Evolutionary conservation across 1,140 invertebrate genomes (phyloP).

Genomic region (Cydia strobilella): DNA sequence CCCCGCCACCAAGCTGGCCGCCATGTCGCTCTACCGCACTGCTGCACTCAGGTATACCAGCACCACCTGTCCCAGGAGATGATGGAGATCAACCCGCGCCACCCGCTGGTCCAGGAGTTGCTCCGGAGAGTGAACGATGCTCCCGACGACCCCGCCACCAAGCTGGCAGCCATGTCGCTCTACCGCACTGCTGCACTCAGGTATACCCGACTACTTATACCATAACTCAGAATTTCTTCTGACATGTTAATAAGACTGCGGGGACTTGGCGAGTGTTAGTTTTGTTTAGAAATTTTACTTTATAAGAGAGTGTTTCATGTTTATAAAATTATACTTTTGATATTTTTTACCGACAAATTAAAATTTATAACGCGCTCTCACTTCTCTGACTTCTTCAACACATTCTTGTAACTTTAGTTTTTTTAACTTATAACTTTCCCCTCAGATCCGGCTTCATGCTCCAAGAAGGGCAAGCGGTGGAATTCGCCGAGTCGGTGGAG

Average conservation of each 20-base stretch:
- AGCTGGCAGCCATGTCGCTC: slow-evolving; percentile 94
- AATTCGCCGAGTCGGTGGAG: slow-evolving; percentile 66
- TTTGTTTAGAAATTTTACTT: too few relatives aligned
- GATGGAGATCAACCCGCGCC: slow-evolving; percentile 98
- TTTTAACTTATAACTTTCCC: not conserved
- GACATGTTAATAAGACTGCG: too few relatives aligned
- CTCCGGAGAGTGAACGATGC: slow-evolving; percentile 91
- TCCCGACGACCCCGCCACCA: slow-evolving; percentile 89
- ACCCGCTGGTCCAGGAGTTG: slow-evolving; percentile 97
- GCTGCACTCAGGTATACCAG: slow-evolving; percentile 87
- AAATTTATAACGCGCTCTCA: too few relatives aligned
- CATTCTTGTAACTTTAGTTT: not conserved
- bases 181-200: slow-evolving; percentile 96
- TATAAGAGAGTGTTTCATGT: too few relatives aligned
- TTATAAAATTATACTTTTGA: too few relatives aligned
- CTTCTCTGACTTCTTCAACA: not conserved
- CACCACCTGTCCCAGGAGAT: slow-evolving; percentile 98
- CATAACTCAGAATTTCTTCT: too few relatives aligned
- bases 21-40: slow-evolving; percentile 95
- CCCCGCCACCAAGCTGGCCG: slow-evolving; percentile 91
- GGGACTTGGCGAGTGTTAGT: too few relatives aligned
- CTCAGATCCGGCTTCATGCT: slow-evolving; percentile 64
- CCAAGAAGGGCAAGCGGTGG: slow-evolving; percentile 66
- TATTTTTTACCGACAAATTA: too few relatives aligned
- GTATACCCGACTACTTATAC: slow-evolving; percentile 7